Evolutionary conservation across 2,113 vertebrate genomes (phyloP).

Genomic region (Lophotis ruficrista): DNA sequence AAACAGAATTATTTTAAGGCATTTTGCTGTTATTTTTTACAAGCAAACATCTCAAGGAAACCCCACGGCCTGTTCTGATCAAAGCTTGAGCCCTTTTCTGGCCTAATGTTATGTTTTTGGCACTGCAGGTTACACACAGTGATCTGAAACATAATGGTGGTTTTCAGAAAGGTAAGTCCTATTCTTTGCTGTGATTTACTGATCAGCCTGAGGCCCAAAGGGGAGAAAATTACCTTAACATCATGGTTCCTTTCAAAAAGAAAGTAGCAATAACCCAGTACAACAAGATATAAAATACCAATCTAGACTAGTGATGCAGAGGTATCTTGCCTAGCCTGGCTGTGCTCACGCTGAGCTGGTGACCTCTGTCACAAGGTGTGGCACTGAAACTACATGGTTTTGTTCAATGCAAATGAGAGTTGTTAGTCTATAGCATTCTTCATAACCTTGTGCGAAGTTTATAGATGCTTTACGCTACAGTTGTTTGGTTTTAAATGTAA

Average conservation of each 20-base stretch:
- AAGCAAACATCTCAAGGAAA: neutral
- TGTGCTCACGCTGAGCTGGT: neutral
- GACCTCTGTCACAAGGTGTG: slow-evolving; percentile 50
- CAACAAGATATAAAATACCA: neutral
- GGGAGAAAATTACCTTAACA: neutral
- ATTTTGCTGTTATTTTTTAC: neutral
- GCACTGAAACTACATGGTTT: neutral
- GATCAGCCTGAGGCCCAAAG: neutral
- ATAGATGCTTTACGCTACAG: neutral
- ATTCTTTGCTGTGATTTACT: neutral
- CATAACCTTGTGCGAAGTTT: neutral
- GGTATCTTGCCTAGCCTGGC: neutral
- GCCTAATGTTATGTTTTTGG: neutral
- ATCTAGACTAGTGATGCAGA: neutral
- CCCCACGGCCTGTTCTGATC: neutral
- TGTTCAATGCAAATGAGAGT: neutral
- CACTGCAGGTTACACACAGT: slow-evolving; percentile 34
- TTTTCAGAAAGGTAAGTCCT: slow-evolving; percentile 69
- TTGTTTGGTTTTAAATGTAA: neutral
- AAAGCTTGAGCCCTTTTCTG: neutral
- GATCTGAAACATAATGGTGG: slow-evolving; percentile 61
- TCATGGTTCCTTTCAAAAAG: neutral
- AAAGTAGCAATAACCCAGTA: neutral
- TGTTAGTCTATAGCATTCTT: neutral
- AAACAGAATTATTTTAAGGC: neutral